Evolutionary conservation across 2,113 vertebrate genomes (phyloP).

Genomic region (Melierax canorus): DNA sequence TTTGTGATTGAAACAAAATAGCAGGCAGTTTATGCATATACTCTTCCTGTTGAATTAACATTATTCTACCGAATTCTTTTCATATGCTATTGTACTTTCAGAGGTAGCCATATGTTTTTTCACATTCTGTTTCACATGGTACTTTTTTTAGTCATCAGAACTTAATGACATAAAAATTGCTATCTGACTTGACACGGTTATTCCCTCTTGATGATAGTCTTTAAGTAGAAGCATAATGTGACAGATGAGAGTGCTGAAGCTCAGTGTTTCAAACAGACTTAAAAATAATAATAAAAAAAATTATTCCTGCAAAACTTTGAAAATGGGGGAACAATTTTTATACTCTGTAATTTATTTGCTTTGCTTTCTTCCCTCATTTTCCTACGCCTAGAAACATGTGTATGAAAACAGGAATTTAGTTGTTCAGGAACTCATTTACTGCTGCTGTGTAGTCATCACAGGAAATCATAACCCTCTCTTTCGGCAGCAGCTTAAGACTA

Average conservation of each 20-base stretch:
- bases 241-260: slow-evolving; percentile 10
- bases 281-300: not conserved
- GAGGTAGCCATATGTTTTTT: not conserved
- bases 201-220: slow-evolving; percentile 14
- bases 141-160: slow-evolving; percentile 16
- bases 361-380: not conserved
- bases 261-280: not conserved
- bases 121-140: not conserved
- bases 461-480: not conserved
- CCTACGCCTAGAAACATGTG: not conserved
- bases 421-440: not conserved
- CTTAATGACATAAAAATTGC: slow-evolving; percentile 41
- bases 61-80: not conserved
- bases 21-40: not conserved
- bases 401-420: slow-evolving; percentile 1
- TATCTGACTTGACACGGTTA: slow-evolving; percentile 1
- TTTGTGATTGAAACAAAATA: slow-evolving; percentile 4
- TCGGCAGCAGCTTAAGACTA: not conserved
- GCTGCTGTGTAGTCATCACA: not conserved
- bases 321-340: not conserved
- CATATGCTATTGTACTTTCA: not conserved
- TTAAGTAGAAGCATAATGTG: slow-evolving; percentile 8
- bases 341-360: not conserved
- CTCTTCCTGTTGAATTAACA: not conserved
- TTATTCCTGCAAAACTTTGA: not conserved